These are phyloP conservation scores for Mastigias papua DNA, from an alignment of 30 jellyfish, hydroid and myxozoan species.

Conservation along the genomic window DNA sequence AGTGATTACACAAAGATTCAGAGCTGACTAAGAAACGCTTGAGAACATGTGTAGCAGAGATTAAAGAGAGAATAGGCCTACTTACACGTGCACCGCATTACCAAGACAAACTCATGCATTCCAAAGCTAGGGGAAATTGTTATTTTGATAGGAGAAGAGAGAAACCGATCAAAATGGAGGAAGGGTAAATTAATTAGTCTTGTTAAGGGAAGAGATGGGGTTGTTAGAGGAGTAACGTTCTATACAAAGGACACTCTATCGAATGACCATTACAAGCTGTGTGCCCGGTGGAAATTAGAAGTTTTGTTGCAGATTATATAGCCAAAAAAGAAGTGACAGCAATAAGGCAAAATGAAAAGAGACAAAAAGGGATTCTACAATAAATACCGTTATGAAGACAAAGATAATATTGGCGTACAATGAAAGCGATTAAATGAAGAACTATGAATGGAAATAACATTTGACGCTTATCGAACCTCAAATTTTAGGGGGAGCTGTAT, in stretches of 20 bases:
- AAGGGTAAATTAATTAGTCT: constrained; percentile 4
- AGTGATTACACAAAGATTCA: constrained; percentile 6
- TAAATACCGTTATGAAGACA: too few species aligned
- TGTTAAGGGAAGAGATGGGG: constrained; percentile 15
- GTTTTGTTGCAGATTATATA: background rate
- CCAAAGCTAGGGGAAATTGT: constrained; percentile 39
- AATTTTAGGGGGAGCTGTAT: background rate
- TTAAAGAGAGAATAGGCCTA: constrained; percentile 29
- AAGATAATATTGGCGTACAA: constrained; percentile 9
- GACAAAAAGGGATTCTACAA: background rate
- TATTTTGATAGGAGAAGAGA: constrained; percentile 30
- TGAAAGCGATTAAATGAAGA: background rate
- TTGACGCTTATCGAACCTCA: constrained; percentile 9
- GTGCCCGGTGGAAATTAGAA: constrained; percentile 16
- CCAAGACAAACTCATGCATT: background rate
- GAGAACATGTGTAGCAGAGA: constrained; percentile 40
- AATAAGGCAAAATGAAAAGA: background rate
- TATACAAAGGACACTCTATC: constrained; percentile 5
- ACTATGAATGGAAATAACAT: background rate
- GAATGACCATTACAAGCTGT: constrained; percentile 34
- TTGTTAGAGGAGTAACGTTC: constrained; percentile 25
- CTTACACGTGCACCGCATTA: constrained; percentile 22
- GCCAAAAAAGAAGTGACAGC: background rate
- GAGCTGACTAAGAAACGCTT: constrained; percentile 5
- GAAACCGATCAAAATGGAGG: constrained; percentile 24